A percentile compares a stretch with the other conserved stretches of the same genome.
These are phyloP conservation scores for Pteropus alecto DNA, from an alignment of 2,113 vertebrate species.

Conservation along the genomic window DNA sequence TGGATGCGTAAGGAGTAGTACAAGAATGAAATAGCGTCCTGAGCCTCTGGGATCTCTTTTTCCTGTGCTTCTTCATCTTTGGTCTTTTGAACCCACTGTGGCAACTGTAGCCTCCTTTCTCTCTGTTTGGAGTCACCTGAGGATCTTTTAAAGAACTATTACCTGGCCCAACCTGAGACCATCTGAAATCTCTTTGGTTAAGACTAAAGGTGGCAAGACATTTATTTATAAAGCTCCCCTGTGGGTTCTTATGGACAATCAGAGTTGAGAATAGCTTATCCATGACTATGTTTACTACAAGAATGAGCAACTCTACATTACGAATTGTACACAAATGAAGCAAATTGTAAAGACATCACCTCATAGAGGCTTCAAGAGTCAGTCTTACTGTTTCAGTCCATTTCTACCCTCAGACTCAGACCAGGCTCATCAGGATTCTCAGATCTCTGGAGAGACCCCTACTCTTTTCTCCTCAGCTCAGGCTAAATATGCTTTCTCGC, in stretches of 20 bases:
- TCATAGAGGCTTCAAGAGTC: not conserved
- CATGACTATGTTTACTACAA: not conserved
- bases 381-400: not conserved
- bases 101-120: not conserved
- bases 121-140: not conserved
- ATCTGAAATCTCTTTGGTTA: not conserved
- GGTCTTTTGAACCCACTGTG: not conserved
- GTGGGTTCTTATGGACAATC: not conserved
- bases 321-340: not conserved
- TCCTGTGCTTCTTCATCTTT: not conserved
- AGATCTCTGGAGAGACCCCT: not conserved
- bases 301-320: not conserved
- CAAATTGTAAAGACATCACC: not conserved
- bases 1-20: rapidly evolving
- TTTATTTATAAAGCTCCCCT: not conserved
- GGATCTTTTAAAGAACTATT: not conserved
- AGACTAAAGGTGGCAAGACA: not conserved
- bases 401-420: not conserved
- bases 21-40: not conserved
- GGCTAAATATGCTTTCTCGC: not conserved
- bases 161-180: not conserved
- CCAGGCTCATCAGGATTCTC: not conserved
- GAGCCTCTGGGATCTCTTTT: not conserved
- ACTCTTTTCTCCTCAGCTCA: not conserved
- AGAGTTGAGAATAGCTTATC: not conserved